Conservation (phyloP, 2,888 invertebrate genomes). For the Schrankia costaestrigalis region DNA sequence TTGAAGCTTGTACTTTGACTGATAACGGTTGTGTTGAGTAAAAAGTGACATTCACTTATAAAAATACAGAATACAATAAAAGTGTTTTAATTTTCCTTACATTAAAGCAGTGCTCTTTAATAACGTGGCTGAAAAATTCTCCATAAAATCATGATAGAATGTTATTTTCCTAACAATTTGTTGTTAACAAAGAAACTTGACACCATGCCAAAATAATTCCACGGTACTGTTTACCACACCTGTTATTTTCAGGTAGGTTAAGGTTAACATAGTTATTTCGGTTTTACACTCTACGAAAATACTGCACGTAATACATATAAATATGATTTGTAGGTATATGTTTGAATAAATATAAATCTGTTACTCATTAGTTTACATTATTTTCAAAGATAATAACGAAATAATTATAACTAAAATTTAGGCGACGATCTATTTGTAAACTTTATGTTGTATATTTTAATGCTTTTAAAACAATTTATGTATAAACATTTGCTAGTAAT, state of each 20-base stretch:
- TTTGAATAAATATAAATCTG: no score
- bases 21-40: conserved; percentile 31
- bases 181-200: conserved; percentile 33
- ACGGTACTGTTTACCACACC: conserved; percentile 48
- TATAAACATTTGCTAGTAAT: no score
- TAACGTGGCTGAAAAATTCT: no score
- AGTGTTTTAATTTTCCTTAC: conserved; percentile 21
- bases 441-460: no score
- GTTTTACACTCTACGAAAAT: no score
- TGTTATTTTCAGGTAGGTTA: conserved; percentile 59
- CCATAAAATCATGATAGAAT: not conserved
- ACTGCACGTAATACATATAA: not conserved
- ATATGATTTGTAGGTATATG: not conserved
- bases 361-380: no score
- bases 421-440: no score
- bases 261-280: conserved; percentile 35
- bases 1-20: conserved; percentile 14
- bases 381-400: no score
- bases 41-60: conserved; percentile 21
- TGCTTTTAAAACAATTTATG: no score
- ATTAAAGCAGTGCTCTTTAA: no score
- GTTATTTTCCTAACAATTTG: not conserved
- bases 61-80: no score
- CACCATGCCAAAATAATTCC: conserved; percentile 43
- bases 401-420: no score